Evolutionary conservation across 2,113 vertebrate species (phyloP).

Genomic region (human (Homo sapiens)): GRCh38 chr4:75644001-75644500

Average conservation of each 20-base stretch:
- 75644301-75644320: conserved; percentile 62
- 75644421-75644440: conserved; percentile 84
- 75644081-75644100: conserved; percentile 79
- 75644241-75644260: conserved; percentile 65
- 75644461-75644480: conserved; percentile 87
- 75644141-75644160: conserved; percentile 67
- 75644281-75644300: conserved; percentile 77
- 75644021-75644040: conserved; percentile 85
- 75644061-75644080: conserved; percentile 81
- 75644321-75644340: conserved; percentile 78
- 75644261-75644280: conserved; percentile 68
- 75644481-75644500: conserved; percentile 89
- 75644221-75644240: conserved; percentile 50
- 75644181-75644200: conserved; percentile 46
- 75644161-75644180: conserved; percentile 63
- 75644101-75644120: conserved; percentile 85
- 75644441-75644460: conserved; percentile 87
- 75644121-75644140: conserved; percentile 81
- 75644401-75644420: conserved; percentile 93
- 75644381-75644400: conserved; percentile 86
- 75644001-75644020: conserved; percentile 70
- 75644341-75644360: conserved; percentile 79
- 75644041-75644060: conserved; percentile 78
- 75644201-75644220: conserved; percentile 67
- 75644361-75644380: conserved; percentile 85